Conservation (phyloP, 2,888 invertebrate species). For the Cotesia congregata region DNA sequence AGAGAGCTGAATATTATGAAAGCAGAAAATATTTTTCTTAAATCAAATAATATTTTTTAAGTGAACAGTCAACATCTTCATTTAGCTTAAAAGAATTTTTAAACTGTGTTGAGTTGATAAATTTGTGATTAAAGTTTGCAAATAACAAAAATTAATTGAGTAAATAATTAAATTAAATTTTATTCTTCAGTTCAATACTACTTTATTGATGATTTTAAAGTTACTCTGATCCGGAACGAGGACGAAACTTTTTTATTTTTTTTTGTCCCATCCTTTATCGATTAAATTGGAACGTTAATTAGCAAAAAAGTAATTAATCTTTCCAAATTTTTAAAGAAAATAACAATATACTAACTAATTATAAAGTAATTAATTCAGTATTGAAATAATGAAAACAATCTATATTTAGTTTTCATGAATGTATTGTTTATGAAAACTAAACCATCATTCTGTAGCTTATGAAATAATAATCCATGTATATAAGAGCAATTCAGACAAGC, state of each 20-base stretch:
- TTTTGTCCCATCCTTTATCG: neutral
- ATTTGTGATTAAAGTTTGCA: neutral
- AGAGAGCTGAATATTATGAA: too few relatives aligned
- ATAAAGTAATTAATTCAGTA: neutral
- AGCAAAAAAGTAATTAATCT: neutral
- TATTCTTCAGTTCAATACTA: neutral
- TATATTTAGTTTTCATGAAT: neutral
- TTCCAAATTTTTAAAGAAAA: neutral
- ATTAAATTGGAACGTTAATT: neutral
- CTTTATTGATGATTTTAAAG: neutral
- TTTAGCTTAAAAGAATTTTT: too few relatives aligned
- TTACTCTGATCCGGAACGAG: neutral
- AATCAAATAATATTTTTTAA: too few relatives aligned
- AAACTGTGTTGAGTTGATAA: too few relatives aligned
- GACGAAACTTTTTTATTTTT: neutral
- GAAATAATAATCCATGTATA: neutral
- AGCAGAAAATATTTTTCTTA: too few relatives aligned
- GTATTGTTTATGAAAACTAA: neutral
- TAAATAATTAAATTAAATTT: neutral
- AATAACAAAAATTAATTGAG: neutral
- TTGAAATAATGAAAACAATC: neutral
- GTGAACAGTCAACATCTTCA: too few relatives aligned
- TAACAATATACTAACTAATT: neutral
- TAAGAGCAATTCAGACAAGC: slow-evolving; percentile 10
- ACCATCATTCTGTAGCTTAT: neutral